phyloP scores from a whole-genome alignment of 2,888 invertebrate genomes.

The Volucella zonaria region DNA sequence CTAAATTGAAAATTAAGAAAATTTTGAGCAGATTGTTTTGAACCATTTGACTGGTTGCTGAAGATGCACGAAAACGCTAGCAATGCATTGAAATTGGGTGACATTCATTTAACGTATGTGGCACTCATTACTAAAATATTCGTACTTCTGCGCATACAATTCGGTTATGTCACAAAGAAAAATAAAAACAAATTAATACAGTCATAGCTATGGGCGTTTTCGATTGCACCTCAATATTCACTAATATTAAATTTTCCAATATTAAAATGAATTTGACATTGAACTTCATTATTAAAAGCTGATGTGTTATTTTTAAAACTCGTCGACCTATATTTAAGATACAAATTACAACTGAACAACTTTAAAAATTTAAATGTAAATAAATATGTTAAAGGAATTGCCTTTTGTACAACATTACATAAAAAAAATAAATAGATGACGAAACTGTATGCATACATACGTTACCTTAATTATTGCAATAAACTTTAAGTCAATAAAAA shows the following conservation, averaged over 20 bases:
- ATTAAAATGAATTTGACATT: slow-evolving; percentile 9
- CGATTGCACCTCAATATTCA: slow-evolving; percentile 23
- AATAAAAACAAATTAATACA: not conserved
- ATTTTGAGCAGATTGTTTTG: slow-evolving; percentile 55
- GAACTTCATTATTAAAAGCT: slow-evolving; percentile 1
- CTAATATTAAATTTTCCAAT: slow-evolving; percentile 42
- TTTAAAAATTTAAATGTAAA: too few relatives aligned
- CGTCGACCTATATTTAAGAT: too few relatives aligned
- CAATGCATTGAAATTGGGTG: slow-evolving; percentile 65
- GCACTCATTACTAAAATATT: slow-evolving; percentile 44
- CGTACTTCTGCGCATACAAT: slow-evolving; percentile 42
- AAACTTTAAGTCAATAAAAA: too few relatives aligned
- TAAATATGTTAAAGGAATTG: too few relatives aligned
- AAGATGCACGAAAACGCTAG: slow-evolving; percentile 49
- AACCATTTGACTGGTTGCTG: slow-evolving; percentile 30
- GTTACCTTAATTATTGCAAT: too few relatives aligned
- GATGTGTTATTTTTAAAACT: too few relatives aligned
- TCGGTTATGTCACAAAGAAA: slow-evolving; percentile 51
- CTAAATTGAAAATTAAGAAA: slow-evolving; percentile 42
- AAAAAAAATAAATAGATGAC: too few relatives aligned
- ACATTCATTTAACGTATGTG: slow-evolving; percentile 24
- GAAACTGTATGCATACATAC: too few relatives aligned
- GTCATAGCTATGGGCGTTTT: slow-evolving; percentile 25
- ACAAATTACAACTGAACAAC: too few relatives aligned
- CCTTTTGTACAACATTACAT: too few relatives aligned